Evolutionary conservation across 2,888 invertebrate species (phyloP), one percentile per base, ranked within the genome.

Genomic region (Polyploca ridens): DNA sequence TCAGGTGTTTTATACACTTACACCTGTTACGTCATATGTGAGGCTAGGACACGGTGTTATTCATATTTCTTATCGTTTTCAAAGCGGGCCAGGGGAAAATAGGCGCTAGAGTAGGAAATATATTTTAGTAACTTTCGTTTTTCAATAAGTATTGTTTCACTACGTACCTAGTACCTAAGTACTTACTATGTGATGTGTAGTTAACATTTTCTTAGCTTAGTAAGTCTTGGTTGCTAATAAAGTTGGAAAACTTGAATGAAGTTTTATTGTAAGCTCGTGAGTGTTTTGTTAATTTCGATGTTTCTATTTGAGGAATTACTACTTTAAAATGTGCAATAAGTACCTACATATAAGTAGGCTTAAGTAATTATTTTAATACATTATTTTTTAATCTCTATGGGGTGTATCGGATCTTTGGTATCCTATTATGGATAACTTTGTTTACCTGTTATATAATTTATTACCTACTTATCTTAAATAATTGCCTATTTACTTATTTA

Each of bases 11-110:
- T 93, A 93, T 93, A 93, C 81, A 85, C 82, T 82, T 83, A 77
- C 81, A 86, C 88, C 87, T 90, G 90, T 91, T 93, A 88, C 93
- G 93, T 93, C 93, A 93, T 88, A 88, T 86, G 83, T 87, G 87
- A 85, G 78, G 83, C 79, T 85, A 83, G 87, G 84, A 87, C 85
- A 79, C 73, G 74, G 70, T 83, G 85, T 87, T 54, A 54, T 54
- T 88, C 85, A 84, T 82, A 82, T 84, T 84, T 86, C 83, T 89
- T 89, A 87, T 87, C 88, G 83, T 79, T 78, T 80, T 70, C 60
- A 74, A 72, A 72, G 71, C 46, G 63, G 65, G 75, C 64, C 70
- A 70, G 69, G 68, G 84, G 81, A 85, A 86, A 82, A 81, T 70
- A 75, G 71, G 66, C 75, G 76, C 78, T 82, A 78, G 63, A 69